A percentile compares a stretch with the other conserved stretches of the same genome.
Conservation (phyloP, 2,888 invertebrate species). For the Parascotia fuliginaria region DNA sequence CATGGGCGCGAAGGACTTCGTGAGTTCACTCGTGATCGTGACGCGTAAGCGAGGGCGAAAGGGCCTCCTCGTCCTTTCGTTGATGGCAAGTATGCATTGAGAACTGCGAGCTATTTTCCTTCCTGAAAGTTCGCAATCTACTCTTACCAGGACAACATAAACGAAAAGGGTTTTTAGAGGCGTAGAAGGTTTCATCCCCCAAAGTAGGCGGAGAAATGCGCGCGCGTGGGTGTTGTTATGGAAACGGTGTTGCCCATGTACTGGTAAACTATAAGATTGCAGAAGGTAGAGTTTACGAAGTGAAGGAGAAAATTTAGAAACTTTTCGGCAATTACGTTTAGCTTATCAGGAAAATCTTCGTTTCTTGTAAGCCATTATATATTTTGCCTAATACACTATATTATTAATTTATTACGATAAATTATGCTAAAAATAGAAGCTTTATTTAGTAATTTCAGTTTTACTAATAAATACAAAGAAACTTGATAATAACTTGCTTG, state of each 20-base stretch:
- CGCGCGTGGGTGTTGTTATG: conserved; percentile 77
- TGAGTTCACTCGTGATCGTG: no score
- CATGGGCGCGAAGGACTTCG: conserved; percentile 42
- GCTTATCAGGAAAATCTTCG: no score
- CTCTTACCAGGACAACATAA: conserved; percentile 83
- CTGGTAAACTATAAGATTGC: conserved; percentile 57
- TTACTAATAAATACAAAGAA: no score
- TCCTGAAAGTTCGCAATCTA: conserved; percentile 90
- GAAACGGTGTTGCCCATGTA: conserved; percentile 72
- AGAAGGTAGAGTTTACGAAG: conserved; percentile 49
- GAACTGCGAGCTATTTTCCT: conserved; percentile 68
- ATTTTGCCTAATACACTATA: no score
- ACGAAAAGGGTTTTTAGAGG: conserved; percentile 49
- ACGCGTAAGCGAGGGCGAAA: conserved; percentile 22
- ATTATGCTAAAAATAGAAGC: no score
- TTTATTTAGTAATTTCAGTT: no score
- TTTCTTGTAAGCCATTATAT: no score
- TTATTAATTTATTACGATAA: no score
- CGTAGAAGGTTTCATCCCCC: conserved; percentile 59
- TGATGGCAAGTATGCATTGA: conserved; percentile 52
- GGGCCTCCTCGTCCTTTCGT: conserved; percentile 11
- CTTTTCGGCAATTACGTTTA: neutral
- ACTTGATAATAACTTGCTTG: no score
- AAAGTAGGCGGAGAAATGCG: conserved; percentile 73
- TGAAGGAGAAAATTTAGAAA: conserved; percentile 5